Evolutionary conservation across 2,888 invertebrate genomes (phyloP), one percentile per base, ranked within the genome.

Genomic region (Parasteatoda lunata): DNA sequence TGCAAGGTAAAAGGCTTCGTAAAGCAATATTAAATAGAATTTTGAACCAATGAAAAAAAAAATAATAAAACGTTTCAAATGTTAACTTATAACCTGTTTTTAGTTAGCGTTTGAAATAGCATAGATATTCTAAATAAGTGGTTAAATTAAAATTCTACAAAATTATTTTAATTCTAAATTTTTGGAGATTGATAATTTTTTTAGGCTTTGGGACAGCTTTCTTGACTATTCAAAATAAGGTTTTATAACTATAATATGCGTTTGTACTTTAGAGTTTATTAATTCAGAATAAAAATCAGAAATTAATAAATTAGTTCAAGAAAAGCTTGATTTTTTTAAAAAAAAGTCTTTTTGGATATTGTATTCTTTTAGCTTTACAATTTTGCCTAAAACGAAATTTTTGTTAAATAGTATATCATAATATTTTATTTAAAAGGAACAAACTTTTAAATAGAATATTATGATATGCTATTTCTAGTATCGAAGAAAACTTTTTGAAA

Each of bases 51-150:
- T 30, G 30, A 2, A 7, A 1, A 8, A 6, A 9, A 68, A 68
- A n/a, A n/a, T n/a, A n/a, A n/a, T n/a, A n/a, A 45, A 68, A 68
- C 68, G 15, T 66, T 68, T 15, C 9, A 68, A 68, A 68, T 68
- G 2, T 45, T 68, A 30, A 45, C 68, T 68, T 45, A 68, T 68
- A 68, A 68, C 68, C 8, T 2, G 45, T 48, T 45, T 4, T 15
- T 13, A 51, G 49, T 49, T 45, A 15, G 9, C n/a, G 47, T 9
- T 71, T 49, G 71, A 5, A 51, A 71, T 9, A 13, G 49, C 15
- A 8, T 49, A 13, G 49, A 48, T 7, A 5, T 51, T 49, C 48
- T 48, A 49, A 76, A 64, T 65, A 47, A 9, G 45, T 49, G 45
- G 15, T 45, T 9, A 30, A 15, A 73, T 45, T 13, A 73, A 47